These are phyloP conservation scores for Leptopilina drosophilae DNA, from an alignment of 2,888 invertebrate genomes.

Conservation along the genomic window DNA sequence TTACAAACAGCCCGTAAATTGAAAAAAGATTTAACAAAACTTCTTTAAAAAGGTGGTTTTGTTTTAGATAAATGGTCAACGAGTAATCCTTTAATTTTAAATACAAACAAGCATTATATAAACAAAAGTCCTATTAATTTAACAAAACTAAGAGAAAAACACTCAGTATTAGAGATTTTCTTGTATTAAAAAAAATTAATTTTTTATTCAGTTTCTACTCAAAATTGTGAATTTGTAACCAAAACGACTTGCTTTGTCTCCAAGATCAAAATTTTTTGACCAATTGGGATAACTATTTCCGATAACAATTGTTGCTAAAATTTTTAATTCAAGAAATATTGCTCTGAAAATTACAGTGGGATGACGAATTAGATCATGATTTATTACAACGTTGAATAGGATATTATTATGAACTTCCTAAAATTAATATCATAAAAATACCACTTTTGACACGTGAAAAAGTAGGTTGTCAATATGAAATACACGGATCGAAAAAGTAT, in stretches of 20 bases:
- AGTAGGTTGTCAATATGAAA: neutral
- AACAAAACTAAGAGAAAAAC: no score
- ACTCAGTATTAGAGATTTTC: no score
- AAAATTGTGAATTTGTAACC: neutral
- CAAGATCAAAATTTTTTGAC: conserved; percentile 48
- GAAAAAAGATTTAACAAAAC: conserved; percentile 24
- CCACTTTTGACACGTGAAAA: no score
- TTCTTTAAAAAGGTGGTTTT: conserved; percentile 42
- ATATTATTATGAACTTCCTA: no score
- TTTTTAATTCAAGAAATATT: conserved; percentile 44
- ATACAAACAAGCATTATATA: neutral
- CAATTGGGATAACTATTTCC: conserved; percentile 43
- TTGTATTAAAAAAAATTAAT: conserved; percentile 6
- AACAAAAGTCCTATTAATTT: neutral
- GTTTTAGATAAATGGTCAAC: neutral
- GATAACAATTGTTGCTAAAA: conserved; percentile 43
- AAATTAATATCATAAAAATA: no score
- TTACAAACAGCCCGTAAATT: conserved; percentile 7
- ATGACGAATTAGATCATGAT: no score
- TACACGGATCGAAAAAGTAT: conserved; percentile 39
- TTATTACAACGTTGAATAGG: no score
- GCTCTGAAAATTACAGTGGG: neutral
- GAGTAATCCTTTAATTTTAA: conserved; percentile 21
- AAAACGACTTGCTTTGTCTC: conserved; percentile 45
- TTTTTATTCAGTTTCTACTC: neutral